Percentiles rank a stretch among this genome's conserved stretches.
Evolutionary conservation across 2,113 vertebrate genomes (phyloP).

Genomic region (Ciconia stormi): DNA sequence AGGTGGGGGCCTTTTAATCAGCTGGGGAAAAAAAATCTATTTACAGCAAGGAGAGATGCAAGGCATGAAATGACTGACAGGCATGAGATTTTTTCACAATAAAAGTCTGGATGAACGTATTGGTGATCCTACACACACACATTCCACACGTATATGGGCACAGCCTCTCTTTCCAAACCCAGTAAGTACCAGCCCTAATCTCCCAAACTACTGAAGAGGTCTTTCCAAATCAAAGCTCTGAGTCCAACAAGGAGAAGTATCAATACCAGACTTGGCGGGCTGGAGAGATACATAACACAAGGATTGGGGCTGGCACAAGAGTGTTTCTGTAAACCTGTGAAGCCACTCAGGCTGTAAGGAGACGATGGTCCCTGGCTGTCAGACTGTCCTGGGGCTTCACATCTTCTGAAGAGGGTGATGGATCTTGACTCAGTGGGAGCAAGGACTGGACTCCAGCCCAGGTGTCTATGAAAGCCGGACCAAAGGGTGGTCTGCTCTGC

Average conservation of each 20-base stretch:
- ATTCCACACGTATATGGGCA: accelerated
- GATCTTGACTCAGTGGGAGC: background rate
- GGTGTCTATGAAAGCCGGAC: background rate
- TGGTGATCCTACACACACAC: background rate
- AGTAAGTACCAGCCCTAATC: background rate
- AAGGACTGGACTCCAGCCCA: background rate
- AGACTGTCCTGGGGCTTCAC: background rate
- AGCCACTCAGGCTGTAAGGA: background rate
- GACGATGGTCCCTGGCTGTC: background rate
- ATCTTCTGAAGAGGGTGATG: background rate
- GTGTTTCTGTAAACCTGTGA: accelerated
- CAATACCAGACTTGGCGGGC: accelerated
- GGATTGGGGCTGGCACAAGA: background rate
- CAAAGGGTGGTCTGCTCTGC: background rate
- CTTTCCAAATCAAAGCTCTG: background rate
- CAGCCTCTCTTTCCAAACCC: background rate
- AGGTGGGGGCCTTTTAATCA: background rate
- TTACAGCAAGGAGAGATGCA: background rate
- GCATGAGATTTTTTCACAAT: background rate
- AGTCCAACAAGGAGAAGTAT: background rate
- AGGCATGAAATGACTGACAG: background rate
- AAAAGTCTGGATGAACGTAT: accelerated
- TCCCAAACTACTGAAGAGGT: background rate
- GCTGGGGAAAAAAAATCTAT: background rate
- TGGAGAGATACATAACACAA: accelerated